Percentiles rank a stretch among this genome's conserved stretches.
Evolutionary conservation across 2,113 vertebrate species (phyloP).

Genomic region (Collichthys lucidus): DNA sequence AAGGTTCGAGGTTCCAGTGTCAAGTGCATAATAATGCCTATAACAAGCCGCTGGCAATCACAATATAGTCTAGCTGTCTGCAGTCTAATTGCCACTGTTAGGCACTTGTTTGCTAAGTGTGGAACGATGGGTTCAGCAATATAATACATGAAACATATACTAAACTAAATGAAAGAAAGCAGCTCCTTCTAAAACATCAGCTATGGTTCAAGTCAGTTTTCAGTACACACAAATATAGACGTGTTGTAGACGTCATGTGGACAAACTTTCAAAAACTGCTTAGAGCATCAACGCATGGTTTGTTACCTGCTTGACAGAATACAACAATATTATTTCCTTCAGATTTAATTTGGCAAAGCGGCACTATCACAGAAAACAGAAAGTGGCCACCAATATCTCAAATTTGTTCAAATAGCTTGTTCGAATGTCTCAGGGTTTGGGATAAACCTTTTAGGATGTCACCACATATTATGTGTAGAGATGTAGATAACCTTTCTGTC

Average conservation of each 20-base stretch:
- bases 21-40: no score
- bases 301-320: background rate
- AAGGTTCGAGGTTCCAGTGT: no score
- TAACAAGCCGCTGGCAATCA: slow-evolving; percentile 12
- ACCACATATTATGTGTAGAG: background rate
- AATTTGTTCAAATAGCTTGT: background rate
- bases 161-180: background rate
- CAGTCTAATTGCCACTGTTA: slow-evolving; percentile 3
- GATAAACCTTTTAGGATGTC: slow-evolving; percentile 3
- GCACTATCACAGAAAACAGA: background rate
- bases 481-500: background rate
- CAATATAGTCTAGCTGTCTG: background rate
- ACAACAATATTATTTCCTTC: background rate
- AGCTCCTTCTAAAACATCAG: background rate
- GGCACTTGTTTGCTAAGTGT: background rate
- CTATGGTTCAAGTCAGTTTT: slow-evolving; percentile 4
- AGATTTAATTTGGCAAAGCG: background rate
- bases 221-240: background rate
- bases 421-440: background rate
- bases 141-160: background rate
- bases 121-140: background rate
- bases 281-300: background rate
- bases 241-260: background rate
- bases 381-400: background rate
- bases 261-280: background rate